Percentiles rank a stretch among this genome's conserved stretches.
Conservation (phyloP, 2,888 invertebrate genomes). For the Spilarctia lutea region DNA sequence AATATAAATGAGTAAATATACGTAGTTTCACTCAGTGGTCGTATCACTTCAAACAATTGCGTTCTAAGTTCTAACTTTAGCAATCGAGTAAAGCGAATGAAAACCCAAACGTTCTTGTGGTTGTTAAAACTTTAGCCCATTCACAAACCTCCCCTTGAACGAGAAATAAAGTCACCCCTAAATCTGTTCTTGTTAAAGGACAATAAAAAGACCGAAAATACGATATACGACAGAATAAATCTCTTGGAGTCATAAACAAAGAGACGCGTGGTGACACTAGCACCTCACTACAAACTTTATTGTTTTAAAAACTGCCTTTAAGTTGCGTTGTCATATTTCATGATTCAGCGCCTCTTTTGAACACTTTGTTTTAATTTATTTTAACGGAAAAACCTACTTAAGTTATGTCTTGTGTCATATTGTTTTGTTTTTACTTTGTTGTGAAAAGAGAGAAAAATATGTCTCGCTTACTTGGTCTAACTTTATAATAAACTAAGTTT, state of each 20-base stretch:
- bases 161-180: constrained; percentile 11
- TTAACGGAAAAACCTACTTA: constrained; percentile 9
- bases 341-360: constrained; percentile 22
- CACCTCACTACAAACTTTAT: constrained; percentile 20
- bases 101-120: constrained; percentile 1
- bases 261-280: constrained; percentile 21
- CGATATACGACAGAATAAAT: constrained; percentile 17
- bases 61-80: background rate
- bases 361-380: constrained; percentile 5
- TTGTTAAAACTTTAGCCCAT: constrained; percentile 11
- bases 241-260: constrained; percentile 7
- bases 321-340: constrained; percentile 33
- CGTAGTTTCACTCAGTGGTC: background rate
- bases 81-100: background rate
- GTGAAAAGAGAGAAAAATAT: background rate
- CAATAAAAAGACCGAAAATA: constrained; percentile 16
- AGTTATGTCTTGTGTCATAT: constrained; percentile 4
- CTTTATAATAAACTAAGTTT: background rate
- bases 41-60: background rate
- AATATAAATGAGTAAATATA: background rate
- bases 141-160: constrained; percentile 10
- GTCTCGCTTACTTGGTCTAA: background rate
- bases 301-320: constrained; percentile 36
- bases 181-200: constrained; percentile 19
- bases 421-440: constrained; percentile 7